Conservation (phyloP, 2,113 vertebrate species). For the Calypte anna region DNA sequence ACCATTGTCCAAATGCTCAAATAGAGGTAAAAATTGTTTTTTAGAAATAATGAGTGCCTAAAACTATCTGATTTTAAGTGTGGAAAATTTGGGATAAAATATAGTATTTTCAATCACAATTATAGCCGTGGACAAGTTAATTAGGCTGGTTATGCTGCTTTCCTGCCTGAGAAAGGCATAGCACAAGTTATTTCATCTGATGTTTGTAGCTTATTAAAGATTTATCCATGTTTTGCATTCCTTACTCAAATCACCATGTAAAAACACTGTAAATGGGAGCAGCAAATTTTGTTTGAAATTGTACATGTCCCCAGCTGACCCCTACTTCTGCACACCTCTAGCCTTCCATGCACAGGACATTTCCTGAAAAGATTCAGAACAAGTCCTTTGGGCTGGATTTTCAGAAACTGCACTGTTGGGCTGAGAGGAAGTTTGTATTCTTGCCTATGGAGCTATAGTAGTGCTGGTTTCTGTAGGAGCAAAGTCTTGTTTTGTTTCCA, state of each 20-base stretch:
- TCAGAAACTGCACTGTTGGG: background rate
- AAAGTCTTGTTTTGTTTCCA: background rate
- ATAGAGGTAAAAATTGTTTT: background rate
- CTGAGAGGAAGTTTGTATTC: background rate
- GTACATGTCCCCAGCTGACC: background rate
- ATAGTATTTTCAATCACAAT: background rate
- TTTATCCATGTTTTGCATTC: background rate
- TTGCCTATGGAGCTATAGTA: background rate
- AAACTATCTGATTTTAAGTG: background rate
- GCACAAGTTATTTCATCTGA: background rate
- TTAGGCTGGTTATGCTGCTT: background rate
- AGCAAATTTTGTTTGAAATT: background rate
- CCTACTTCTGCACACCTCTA: background rate
- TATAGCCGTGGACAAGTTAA: background rate
- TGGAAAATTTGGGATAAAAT: background rate
- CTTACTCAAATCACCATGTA: background rate
- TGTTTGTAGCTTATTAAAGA: conserved; percentile 9
- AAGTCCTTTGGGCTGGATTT: background rate
- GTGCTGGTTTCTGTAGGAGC: background rate
- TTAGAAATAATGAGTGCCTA: background rate
- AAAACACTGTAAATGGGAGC: background rate
- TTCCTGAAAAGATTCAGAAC: background rate
- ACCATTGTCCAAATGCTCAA: background rate
- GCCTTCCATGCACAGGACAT: background rate
- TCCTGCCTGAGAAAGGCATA: background rate